phyloP scores from a whole-genome alignment of 2,113 vertebrate genomes.

The Dissostichus mawsoni region DNA sequence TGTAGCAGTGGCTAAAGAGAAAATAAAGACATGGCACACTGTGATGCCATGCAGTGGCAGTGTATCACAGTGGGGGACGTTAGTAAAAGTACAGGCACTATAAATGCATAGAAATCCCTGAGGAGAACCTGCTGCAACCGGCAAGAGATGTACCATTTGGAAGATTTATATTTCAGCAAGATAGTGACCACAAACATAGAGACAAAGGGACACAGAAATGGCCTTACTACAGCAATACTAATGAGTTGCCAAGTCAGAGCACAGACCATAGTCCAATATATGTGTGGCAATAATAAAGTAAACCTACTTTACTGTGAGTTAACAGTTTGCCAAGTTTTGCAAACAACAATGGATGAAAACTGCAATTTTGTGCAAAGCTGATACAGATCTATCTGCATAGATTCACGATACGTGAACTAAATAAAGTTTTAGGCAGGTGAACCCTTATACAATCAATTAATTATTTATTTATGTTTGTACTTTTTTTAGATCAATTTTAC shows the following conservation, averaged over 20 bases:
- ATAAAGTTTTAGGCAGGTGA: background rate
- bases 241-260: background rate
- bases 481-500: background rate
- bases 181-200: background rate
- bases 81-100: background rate
- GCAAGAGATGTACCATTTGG: background rate
- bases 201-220: background rate
- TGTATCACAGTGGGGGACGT: background rate
- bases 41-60: background rate
- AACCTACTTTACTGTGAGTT: background rate
- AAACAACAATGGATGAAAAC: background rate
- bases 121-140: background rate
- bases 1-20: background rate
- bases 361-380: background rate
- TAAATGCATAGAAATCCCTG: background rate
- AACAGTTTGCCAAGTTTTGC: background rate
- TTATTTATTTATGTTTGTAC: constrained; percentile 4
- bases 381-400: background rate
- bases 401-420: background rate
- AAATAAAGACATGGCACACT: background rate
- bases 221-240: background rate
- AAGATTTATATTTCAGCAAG: constrained; percentile 15
- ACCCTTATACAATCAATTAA: background rate
- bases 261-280: background rate
- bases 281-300: background rate